Evolutionary conservation across 2,113 vertebrate species (phyloP).

Genomic region (Erythrolamprus reginae): DNA sequence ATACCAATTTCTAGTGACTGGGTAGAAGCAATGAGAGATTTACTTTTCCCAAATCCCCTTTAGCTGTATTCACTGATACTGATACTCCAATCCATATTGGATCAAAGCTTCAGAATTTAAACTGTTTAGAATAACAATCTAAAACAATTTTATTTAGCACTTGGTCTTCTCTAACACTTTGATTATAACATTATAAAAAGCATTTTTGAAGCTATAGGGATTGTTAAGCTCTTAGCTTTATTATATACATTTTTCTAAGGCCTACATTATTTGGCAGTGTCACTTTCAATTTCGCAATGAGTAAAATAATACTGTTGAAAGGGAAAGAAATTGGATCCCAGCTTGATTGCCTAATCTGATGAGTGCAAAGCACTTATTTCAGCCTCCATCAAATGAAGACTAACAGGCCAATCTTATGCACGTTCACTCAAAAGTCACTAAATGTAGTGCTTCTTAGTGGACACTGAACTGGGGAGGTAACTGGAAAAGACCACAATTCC

Average conservation of each 20-base stretch:
- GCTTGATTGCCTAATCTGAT: conserved; percentile 9
- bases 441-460: neutral
- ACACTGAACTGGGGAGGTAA: neutral
- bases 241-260: conserved; percentile 13
- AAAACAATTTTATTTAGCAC: conserved; percentile 1
- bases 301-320: conserved; percentile 21
- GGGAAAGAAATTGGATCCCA: neutral
- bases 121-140: neutral
- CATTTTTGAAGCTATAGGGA: conserved; percentile 9
- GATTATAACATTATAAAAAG: conserved; percentile 13
- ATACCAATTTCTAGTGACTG: neutral
- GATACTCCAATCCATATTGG: neutral
- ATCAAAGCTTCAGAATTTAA: neutral
- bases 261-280: conserved; percentile 17
- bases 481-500: neutral
- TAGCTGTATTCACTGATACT: neutral
- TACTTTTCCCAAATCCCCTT: neutral
- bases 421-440: neutral
- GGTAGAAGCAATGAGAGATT: neutral
- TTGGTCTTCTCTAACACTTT: conserved; percentile 12
- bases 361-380: neutral
- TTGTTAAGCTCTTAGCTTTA: conserved; percentile 19
- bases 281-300: conserved; percentile 23
- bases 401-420: neutral
- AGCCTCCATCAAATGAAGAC: neutral